Percentiles rank a stretch among this genome's conserved stretches.
phyloP scores from a whole-genome alignment of 2,113 vertebrate species.

The Oncorhynchus masou region DNA sequence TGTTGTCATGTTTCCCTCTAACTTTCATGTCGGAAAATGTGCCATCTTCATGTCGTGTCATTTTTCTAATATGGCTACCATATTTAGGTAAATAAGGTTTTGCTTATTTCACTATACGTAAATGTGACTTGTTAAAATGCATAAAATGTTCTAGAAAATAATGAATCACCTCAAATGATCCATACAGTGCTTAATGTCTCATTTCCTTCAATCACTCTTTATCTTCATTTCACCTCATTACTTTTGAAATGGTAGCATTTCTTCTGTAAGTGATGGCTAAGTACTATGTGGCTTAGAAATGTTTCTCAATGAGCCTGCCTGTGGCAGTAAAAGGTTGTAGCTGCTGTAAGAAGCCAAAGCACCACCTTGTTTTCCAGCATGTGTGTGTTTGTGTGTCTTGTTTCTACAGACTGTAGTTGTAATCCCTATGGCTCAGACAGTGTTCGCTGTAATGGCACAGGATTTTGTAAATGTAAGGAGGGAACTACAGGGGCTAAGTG shows the following conservation, averaged over 20 bases:
- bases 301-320: conserved; percentile 3
- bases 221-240: conserved; percentile 57
- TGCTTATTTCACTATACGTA: neutral
- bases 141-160: neutral
- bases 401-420: conserved; percentile 99
- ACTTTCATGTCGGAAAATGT: too few species aligned
- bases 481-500: conserved; percentile 95
- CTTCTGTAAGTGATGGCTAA: neutral
- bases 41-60: too few species aligned
- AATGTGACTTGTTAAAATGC: neutral
- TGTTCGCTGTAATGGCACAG: conserved; percentile 97
- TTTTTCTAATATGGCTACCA: neutral
- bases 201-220: conserved; percentile 11
- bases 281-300: neutral
- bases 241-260: conserved; percentile 70
- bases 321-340: conserved; percentile 23
- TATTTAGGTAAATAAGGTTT: neutral
- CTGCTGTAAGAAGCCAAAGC: conserved; percentile 51
- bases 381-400: conserved; percentile 83
- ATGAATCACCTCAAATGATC: neutral
- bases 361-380: conserved; percentile 74
- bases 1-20: neutral
- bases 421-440: conserved; percentile 94
- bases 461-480: conserved; percentile 99
- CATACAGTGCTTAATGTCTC: conserved; percentile 17